A percentile compares a stretch with the other conserved stretches of the same genome.
Evolutionary conservation across 2,113 vertebrate genomes (phyloP).

Genomic region (Sapajus apella): DNA sequence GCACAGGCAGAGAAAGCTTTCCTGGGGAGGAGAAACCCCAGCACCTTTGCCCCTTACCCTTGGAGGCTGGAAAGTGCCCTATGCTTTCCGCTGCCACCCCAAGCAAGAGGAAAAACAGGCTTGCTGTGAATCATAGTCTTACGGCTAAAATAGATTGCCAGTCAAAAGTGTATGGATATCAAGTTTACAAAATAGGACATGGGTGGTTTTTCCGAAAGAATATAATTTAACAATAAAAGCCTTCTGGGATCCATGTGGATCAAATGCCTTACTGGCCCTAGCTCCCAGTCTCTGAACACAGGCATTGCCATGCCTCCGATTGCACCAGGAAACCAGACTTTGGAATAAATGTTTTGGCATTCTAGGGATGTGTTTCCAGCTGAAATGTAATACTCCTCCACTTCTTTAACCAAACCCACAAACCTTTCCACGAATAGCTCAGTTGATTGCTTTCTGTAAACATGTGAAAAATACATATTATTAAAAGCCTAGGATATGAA

Average conservation of each 20-base stretch:
- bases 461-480: neutral
- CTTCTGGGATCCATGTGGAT: conserved; percentile 23
- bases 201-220: conserved; percentile 53
- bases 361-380: conserved; percentile 62
- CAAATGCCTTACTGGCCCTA: neutral
- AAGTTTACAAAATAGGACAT: conserved; percentile 54
- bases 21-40: neutral
- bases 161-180: conserved; percentile 52
- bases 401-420: conserved; percentile 53
- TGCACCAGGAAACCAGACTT: conserved; percentile 60
- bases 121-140: conserved; percentile 47
- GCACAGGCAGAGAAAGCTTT: neutral
- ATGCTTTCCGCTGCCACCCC: neutral
- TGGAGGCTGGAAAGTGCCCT: neutral
- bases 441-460: conserved; percentile 55
- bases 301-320: neutral
- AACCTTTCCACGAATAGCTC: conserved; percentile 45
- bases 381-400: conserved; percentile 62
- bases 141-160: conserved; percentile 53
- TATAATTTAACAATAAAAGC: conserved; percentile 61
- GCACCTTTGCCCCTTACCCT: conserved; percentile 12
- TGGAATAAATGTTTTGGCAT: conserved; percentile 57
- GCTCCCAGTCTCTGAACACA: neutral
- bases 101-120: conserved; percentile 33
- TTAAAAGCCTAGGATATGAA: neutral